Conservation (phyloP, 2,113 vertebrate species). For the Eretmochelys imbricata region DNA sequence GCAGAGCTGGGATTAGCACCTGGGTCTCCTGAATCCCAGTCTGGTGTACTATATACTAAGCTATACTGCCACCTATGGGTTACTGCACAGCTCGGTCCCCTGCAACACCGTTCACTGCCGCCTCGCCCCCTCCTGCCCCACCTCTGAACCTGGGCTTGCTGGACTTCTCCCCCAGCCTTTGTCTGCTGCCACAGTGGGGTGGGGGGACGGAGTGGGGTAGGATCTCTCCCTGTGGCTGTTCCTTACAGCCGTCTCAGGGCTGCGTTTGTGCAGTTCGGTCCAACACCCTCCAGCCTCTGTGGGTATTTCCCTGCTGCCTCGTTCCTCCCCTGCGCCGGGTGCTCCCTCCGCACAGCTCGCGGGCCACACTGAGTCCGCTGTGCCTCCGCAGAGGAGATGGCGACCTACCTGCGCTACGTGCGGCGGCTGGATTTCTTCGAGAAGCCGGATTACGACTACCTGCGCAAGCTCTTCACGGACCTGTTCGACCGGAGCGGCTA, state of each 20-base stretch:
- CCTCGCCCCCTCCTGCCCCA: background rate
- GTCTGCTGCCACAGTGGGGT: background rate
- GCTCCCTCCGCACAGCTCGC: background rate
- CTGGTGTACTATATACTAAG: background rate
- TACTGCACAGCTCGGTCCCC: background rate
- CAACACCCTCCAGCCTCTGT: background rate
- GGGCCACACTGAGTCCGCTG: background rate
- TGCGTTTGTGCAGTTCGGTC: too few relatives aligned
- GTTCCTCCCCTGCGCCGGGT: background rate
- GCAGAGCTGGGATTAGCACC: background rate
- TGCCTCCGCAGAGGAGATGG: conserved; percentile 91
- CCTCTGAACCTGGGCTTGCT: too few relatives aligned
- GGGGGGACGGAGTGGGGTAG: background rate
- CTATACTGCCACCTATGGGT: background rate
- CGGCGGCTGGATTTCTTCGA: conserved; percentile 97
- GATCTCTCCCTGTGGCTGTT: background rate
- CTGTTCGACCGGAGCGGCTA: conserved; percentile 93
- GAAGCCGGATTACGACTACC: conserved; percentile 96
- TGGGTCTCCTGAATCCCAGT: background rate
- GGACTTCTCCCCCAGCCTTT: background rate
- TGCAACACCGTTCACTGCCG: too few relatives aligned
- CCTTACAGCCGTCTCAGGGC: background rate
- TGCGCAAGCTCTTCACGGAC: conserved; percentile 96
- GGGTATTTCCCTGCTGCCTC: background rate
- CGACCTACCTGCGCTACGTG: conserved; percentile 96